Conservation (phyloP, 2,797 vertebrate species). For the Cyprinodon diabolis region DNA sequence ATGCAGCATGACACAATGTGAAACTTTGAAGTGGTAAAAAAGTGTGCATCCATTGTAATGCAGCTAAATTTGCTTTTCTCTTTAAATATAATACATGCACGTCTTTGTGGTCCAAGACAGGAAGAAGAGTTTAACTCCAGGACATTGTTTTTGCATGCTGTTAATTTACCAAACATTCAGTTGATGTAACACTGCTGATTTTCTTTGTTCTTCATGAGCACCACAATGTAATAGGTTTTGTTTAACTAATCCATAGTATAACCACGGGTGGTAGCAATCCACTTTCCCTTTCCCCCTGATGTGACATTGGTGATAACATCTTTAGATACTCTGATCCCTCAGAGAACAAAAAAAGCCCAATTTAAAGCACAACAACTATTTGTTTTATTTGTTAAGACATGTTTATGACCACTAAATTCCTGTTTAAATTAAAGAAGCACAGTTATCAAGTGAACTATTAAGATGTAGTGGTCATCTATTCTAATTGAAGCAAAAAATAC, state of each 20-base stretch:
- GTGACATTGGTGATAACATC: constrained; percentile 47
- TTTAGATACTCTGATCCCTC: constrained; percentile 36
- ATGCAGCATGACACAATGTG: too few species aligned
- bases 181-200: constrained; percentile 69
- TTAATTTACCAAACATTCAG: constrained; percentile 43
- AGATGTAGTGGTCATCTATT: not conserved
- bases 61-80: not conserved
- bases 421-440: not conserved
- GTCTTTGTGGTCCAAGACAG: constrained; percentile 8
- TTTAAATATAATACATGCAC: not conserved
- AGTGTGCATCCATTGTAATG: not conserved
- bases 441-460: not conserved
- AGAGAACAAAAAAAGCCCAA: constrained; percentile 19
- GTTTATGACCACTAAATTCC: constrained; percentile 1
- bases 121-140: constrained; percentile 47
- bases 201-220: constrained; percentile 66
- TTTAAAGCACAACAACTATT: constrained; percentile 24
- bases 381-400: constrained; percentile 29
- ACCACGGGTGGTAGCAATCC: constrained; percentile 58
- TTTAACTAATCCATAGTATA: constrained; percentile 56
- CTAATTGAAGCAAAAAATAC: not conserved
- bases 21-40: too few species aligned
- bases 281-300: constrained; percentile 66
- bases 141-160: constrained; percentile 57
- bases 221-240: constrained; percentile 51